Base-by-base conservation (phyloP, 2,113 vertebrate species). In the Phylloscopus whistleri region DNA sequence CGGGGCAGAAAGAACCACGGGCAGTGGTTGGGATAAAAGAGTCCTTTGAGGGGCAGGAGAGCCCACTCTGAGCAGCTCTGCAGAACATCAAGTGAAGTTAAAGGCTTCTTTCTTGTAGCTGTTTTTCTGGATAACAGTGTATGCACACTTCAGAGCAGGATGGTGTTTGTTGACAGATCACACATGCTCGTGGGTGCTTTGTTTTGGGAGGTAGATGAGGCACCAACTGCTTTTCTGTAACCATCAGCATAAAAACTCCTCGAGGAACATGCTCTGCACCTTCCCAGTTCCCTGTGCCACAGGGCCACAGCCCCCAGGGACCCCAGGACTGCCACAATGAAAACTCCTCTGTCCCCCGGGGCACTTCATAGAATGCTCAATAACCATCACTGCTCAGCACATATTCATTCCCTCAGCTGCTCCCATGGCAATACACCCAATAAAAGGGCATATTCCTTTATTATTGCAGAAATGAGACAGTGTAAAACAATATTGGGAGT, bases 31-130 rank as follows among this genome's bases (percentile, higher is more conserved):
- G 84, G 86, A 95, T 91, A 68, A 95, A 66, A 95, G 82, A 80
- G 37, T 33, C 75, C 79, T 96, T 90, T 91, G 75, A 85, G 93
- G 90, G 87, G 64, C 94, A 90, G 66, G 80, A 80, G 74, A 94
- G 76, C 92, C 92, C 93, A 77, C 93, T 84, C 51, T 33, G 76
- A 95, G 85, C 64, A 0, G 2, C 62, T 84, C 84, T 87, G 77
- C 73, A 93, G 83, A 91, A 87, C 81, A 93, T 63, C 74, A 86
- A 89, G 56, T 87, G 84, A 80, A 89, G 56, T 82, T 89, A 81
- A 82, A 91, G 79, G 60, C 72, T 92, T 63, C 94, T 72, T 86
- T 84, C 86, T 93, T 68, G 70, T 46, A 84, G 83, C 46, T 86
- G 53, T n/a, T 77, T 96, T 70, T 90, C 60, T 74, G 62, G 68